phyloP scores from a whole-genome alignment of 2,888 invertebrate genomes.

The Monopis laevigella region DNA sequence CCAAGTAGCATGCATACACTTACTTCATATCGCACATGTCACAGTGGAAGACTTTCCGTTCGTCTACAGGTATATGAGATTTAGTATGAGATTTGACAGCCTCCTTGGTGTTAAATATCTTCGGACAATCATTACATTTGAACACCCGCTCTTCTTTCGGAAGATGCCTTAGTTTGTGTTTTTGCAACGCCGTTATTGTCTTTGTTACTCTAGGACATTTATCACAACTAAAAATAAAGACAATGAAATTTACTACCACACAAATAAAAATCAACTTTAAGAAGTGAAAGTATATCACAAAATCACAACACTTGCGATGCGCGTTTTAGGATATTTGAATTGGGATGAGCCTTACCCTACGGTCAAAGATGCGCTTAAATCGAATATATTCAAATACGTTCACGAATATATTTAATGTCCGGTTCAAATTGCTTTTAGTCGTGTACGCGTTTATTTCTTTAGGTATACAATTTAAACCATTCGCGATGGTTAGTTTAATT shows the following conservation, averaged over 20 bases:
- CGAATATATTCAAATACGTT: too few species aligned
- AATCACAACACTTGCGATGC: too few species aligned
- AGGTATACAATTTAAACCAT: too few species aligned
- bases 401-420: too few species aligned
- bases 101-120: constrained; percentile 56
- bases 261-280: background rate
- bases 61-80: constrained; percentile 62
- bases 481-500: too few species aligned
- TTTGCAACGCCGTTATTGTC: constrained; percentile 49
- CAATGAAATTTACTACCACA: background rate
- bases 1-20: constrained; percentile 31
- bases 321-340: too few species aligned
- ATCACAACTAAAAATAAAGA: constrained; percentile 46
- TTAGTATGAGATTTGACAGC: constrained; percentile 57
- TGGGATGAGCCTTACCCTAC: too few species aligned
- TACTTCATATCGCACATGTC: constrained; percentile 60
- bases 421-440: too few species aligned
- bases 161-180: constrained; percentile 60
- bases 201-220: constrained; percentile 62
- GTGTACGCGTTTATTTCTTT: too few species aligned
- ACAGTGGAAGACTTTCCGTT: constrained; percentile 59
- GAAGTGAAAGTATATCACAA: too few species aligned
- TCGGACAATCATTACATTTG: constrained; percentile 52
- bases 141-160: constrained; percentile 61
- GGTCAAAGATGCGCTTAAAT: too few species aligned